phyloP scores from a whole-genome alignment of 2,888 invertebrate genomes.

The Napeogenes inachia region DNA sequence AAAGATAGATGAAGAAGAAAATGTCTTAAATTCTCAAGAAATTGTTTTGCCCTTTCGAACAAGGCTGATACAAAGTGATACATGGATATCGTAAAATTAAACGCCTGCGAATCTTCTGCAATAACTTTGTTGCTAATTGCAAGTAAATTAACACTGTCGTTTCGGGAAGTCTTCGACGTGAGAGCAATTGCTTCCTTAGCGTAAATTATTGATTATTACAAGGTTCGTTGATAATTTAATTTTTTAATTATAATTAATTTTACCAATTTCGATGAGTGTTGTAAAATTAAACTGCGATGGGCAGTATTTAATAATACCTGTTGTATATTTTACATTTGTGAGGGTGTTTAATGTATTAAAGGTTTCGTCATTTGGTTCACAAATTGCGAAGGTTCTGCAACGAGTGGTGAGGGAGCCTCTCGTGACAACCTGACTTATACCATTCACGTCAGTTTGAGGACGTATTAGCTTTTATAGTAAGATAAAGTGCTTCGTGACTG shows the following conservation, averaged over 20 bases:
- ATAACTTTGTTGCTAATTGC: constrained; percentile 18
- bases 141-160: constrained; percentile 16
- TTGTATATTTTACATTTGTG: not conserved
- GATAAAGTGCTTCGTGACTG: constrained; percentile 36
- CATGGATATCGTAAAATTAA: constrained; percentile 14
- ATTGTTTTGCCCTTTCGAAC: constrained; percentile 3
- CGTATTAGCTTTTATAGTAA: constrained; percentile 34
- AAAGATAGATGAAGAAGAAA: constrained; percentile 1
- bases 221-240: constrained; percentile 1
- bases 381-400: constrained; percentile 2
- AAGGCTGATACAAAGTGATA: constrained; percentile 2
- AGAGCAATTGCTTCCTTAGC: constrained; percentile 8
- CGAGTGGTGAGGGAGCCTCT: constrained; percentile 15
- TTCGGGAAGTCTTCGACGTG: constrained; percentile 13
- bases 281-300: too few relatives aligned
- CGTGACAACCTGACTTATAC: constrained; percentile 25
- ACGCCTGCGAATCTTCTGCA: constrained; percentile 5
- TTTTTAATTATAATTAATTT: constrained; percentile 1
- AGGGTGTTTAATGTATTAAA: constrained; percentile 4
- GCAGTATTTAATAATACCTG: not conserved
- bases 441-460: constrained; percentile 32
- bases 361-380: constrained; percentile 2
- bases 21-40: constrained; percentile 1
- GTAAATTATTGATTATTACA: constrained; percentile 15
- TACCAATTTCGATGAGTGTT: not conserved